Evolutionary conservation across 2,113 vertebrate species (phyloP).

Genomic region (Ptilorrhoa leucosticta): DNA sequence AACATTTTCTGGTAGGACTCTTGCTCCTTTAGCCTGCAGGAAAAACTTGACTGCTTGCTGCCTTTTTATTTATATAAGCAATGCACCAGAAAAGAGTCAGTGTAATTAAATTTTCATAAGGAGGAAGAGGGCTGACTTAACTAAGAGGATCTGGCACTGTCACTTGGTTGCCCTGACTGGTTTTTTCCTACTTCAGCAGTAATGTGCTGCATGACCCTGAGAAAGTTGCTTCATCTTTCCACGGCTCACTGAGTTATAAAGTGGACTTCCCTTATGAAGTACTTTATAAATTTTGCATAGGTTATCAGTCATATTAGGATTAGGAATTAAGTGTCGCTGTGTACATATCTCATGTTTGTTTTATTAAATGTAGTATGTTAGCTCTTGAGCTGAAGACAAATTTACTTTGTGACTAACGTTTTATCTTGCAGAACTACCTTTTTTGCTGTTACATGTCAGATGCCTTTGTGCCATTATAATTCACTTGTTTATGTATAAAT

Average conservation of each 20-base stretch:
- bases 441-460: conserved; percentile 18
- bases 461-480: not conserved
- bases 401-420: not conserved
- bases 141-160: not conserved
- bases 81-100: not conserved
- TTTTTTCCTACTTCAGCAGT: not conserved
- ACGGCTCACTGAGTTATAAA: not conserved
- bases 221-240: conserved; percentile 9
- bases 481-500: conserved; percentile 18
- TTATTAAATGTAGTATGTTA: conserved; percentile 24
- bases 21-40: not conserved
- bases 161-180: not conserved
- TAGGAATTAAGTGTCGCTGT: conserved; percentile 42
- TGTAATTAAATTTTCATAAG: not conserved
- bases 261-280: not conserved
- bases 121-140: not conserved
- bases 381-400: conserved; percentile 9
- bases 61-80: not conserved
- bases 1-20: not conserved
- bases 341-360: conserved; percentile 38
- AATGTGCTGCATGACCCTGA: not conserved
- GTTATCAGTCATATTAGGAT: conserved; percentile 39
- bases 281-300: conserved; percentile 40
- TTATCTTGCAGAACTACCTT: conserved; percentile 23
- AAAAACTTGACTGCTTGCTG: not conserved